A percentile compares a stretch with the other conserved stretches of the same genome.
Evolutionary conservation across 37 sponge, comb jelly and placozoan species (phyloP).

Genomic region (Geodia barretti): DNA sequence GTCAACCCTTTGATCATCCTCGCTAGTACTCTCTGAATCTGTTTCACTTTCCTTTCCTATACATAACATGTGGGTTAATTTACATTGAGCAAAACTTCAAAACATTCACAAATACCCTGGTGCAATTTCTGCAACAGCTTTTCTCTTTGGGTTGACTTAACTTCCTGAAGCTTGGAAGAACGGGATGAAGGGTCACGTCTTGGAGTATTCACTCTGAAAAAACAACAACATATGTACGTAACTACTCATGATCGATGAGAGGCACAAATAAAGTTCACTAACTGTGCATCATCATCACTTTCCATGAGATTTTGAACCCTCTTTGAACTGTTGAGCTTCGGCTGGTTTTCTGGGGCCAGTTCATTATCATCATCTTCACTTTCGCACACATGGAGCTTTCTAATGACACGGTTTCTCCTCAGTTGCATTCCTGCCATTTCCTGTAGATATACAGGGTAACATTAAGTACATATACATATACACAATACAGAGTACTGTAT

Average conservation of each 20-base stretch:
- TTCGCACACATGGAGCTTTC: not conserved
- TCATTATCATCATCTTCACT: not conserved
- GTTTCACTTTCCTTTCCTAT: too few relatives aligned
- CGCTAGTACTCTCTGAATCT: too few relatives aligned
- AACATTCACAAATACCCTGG: too few relatives aligned
- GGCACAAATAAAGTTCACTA: not conserved
- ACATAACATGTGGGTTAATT: too few relatives aligned
- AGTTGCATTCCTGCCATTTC: not conserved
- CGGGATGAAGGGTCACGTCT: slow-evolving; percentile 10
- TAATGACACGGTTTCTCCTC: not conserved
- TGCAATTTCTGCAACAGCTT: not conserved
- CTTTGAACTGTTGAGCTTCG: not conserved
- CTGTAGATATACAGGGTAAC: too few relatives aligned
- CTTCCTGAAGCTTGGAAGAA: not conserved
- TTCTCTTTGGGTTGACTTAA: not conserved
- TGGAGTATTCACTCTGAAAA: not conserved
- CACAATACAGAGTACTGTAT: too few relatives aligned
- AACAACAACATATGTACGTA: not conserved
- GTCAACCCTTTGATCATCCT: too few relatives aligned
- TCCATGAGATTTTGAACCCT: not conserved
- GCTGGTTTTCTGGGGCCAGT: too few relatives aligned
- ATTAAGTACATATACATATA: too few relatives aligned
- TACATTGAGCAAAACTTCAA: too few relatives aligned
- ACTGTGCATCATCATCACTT: not conserved
- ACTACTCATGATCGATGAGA: not conserved